Conservation (phyloP, 1,140 invertebrate genomes). For the Pectinophora gossypiella region DNA sequence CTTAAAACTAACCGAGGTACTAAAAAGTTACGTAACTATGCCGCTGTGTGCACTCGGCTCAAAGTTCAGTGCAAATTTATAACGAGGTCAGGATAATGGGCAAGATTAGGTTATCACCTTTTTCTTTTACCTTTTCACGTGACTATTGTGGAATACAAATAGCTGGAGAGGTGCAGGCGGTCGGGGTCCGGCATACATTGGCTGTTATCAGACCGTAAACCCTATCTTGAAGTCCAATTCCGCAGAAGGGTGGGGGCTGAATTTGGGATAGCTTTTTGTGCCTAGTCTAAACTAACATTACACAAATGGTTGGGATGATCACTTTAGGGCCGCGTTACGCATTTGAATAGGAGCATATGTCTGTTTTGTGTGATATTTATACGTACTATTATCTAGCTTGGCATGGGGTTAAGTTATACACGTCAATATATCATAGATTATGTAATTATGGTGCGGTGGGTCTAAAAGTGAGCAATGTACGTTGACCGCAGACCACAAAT, state of each 20-base stretch:
- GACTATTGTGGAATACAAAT: background rate
- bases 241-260: background rate
- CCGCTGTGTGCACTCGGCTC: background rate
- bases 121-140: slow-evolving; percentile 7
- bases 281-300: no score
- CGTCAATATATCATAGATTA: no score
- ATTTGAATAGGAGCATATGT: no score
- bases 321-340: no score
- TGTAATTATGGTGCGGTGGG: no score
- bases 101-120: slow-evolving; percentile 15
- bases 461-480: no score
- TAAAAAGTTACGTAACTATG: slow-evolving; percentile 2
- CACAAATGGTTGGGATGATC: no score
- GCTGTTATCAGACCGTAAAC: slow-evolving; percentile 13
- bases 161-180: background rate
- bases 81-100: slow-evolving; percentile 14
- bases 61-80: slow-evolving; percentile 11
- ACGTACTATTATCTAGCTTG: no score
- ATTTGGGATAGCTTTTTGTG: no score
- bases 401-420: no score
- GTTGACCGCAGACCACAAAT: no score
- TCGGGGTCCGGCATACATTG: slow-evolving; percentile 9
- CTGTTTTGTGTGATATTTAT: no score
- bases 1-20: background rate
- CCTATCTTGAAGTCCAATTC: background rate